A percentile compares a stretch with the other conserved stretches of the same genome.
phyloP scores from a whole-genome alignment of 1,140 invertebrate species.

The Eriosoma lanigerum region DNA sequence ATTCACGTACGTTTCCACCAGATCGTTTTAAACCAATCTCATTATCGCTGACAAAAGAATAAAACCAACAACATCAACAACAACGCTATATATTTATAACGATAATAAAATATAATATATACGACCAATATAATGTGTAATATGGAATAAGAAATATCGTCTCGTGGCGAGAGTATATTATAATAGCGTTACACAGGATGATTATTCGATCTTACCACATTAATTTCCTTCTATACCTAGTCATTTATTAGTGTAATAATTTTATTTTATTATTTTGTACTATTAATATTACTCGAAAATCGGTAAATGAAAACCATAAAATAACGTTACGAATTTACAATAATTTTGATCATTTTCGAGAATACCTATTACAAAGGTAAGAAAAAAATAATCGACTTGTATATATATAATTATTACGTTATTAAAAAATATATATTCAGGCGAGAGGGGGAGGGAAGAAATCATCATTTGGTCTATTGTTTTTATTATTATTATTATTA shows the following conservation, averaged over 20 bases:
- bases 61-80: neutral
- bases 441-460: neutral
- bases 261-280: no score
- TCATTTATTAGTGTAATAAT: no score
- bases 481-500: neutral
- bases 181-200: neutral
- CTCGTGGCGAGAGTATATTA: neutral
- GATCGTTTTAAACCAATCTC: slow-evolving; percentile 23
- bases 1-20: slow-evolving; percentile 4
- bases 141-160: slow-evolving; percentile 11
- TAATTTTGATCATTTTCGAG: no score
- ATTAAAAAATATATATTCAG: no score
- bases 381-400: no score
- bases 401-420: no score
- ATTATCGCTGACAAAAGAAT: neutral
- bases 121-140: no score
- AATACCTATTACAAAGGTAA: no score
- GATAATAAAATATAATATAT: neutral
- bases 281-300: no score
- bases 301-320: no score
- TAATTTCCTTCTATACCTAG: no score
- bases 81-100: slow-evolving; percentile 17
- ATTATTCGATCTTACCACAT: no score
- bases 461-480: slow-evolving; percentile 35
- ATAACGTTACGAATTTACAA: slow-evolving; percentile 1